A percentile compares a stretch with the other conserved stretches of the same genome.
These are phyloP conservation scores for Platerodrilus igneus DNA, from an alignment of 2,888 invertebrate species.

Conservation along the genomic window DNA sequence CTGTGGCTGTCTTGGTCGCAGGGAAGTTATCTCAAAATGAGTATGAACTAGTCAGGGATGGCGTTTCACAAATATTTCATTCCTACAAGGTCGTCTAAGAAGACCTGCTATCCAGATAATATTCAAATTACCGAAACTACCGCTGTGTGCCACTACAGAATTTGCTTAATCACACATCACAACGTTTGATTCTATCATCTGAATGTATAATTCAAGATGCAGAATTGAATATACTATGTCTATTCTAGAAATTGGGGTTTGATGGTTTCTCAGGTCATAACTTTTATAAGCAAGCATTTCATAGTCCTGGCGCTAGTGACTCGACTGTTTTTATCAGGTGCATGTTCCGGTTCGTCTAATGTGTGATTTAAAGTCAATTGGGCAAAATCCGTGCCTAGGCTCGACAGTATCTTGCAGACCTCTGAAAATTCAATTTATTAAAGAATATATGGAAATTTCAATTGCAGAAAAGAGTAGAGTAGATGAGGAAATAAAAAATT, in stretches of 20 bases:
- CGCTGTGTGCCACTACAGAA: conserved; percentile 27
- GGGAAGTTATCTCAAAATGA: conserved; percentile 31
- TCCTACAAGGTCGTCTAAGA: conserved; percentile 31
- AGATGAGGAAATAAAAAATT: no score
- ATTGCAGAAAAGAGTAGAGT: no score
- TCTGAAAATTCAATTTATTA: no score
- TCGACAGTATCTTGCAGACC: no score
- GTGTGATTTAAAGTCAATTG: no score
- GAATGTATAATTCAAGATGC: conserved; percentile 1
- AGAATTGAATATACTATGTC: conserved; percentile 11
- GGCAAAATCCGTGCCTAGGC: no score
- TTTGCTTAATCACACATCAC: conserved; percentile 26
- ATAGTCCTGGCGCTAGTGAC: conserved; percentile 28
- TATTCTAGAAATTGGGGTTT: conserved; percentile 20
- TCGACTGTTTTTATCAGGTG: conserved; percentile 32
- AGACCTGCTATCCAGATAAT: conserved; percentile 30
- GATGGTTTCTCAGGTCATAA: conserved; percentile 29
- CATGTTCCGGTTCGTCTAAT: no score
- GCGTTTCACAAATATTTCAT: conserved; percentile 30
- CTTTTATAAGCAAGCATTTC: conserved; percentile 29
- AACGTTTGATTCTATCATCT: conserved; percentile 17
- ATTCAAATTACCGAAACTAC: conserved; percentile 25
- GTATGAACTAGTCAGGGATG: conserved; percentile 30
- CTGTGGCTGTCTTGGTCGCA: conserved; percentile 29
- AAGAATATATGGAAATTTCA: no score